phyloP scores from a whole-genome alignment of 2,113 vertebrate genomes.

The Thryonomys swinderianus region DNA sequence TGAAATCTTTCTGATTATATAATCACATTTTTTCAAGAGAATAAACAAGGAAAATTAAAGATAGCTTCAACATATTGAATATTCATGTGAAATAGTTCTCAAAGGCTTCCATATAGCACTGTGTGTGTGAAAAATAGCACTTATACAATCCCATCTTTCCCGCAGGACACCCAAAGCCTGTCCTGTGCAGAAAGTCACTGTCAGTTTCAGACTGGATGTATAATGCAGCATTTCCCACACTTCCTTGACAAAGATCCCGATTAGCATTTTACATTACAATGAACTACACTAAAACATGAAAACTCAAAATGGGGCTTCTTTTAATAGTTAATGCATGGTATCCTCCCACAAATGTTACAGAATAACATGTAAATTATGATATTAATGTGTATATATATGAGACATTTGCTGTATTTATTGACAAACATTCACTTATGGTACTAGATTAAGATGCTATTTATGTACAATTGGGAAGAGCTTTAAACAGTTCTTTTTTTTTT shows the following conservation, averaged over 20 bases:
- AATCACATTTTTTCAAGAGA: slow-evolving; percentile 34
- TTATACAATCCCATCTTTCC: neutral
- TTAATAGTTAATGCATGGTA: slow-evolving; percentile 42
- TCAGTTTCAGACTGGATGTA: neutral
- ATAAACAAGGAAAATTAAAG: slow-evolving; percentile 37
- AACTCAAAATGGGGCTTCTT: slow-evolving; percentile 4
- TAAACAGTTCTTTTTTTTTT: slow-evolving; percentile 26
- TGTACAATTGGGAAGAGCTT: neutral
- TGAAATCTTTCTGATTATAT: slow-evolving; percentile 35
- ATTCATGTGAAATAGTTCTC: neutral
- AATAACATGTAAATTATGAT: slow-evolving; percentile 16
- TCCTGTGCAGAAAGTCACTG: neutral
- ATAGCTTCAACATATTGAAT: slow-evolving; percentile 9
- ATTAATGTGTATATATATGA: slow-evolving; percentile 41
- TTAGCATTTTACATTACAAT: slow-evolving; percentile 22
- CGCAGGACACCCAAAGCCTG: neutral
- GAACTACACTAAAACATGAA: slow-evolving; percentile 15
- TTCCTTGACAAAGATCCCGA: neutral
- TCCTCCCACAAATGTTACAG: neutral
- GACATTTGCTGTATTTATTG: slow-evolving; percentile 8
- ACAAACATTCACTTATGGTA: slow-evolving; percentile 5
- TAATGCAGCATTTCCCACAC: neutral
- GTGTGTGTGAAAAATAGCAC: neutral
- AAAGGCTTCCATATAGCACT: neutral
- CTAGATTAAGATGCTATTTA: slow-evolving; percentile 25